Evolutionary conservation across 2,113 vertebrate genomes (phyloP).

Genomic region (Cichladusa arquata): DNA sequence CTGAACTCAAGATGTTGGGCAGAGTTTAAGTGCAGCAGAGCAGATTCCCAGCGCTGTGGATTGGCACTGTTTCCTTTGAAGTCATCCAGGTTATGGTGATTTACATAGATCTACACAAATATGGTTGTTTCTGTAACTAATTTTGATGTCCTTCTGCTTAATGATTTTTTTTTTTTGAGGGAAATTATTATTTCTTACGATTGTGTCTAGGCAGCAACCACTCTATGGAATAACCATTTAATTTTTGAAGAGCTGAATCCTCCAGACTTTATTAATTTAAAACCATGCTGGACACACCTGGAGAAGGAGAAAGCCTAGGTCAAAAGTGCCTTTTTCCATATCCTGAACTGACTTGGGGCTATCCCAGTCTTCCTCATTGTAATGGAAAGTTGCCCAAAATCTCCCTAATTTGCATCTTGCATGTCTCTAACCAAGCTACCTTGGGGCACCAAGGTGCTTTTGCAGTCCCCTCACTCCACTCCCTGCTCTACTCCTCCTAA

Average conservation of each 20-base stretch:
- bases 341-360: not conserved
- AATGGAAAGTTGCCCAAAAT: not conserved
- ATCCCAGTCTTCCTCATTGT: accelerated
- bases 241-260: not conserved
- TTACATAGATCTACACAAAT: not conserved
- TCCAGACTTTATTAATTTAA: not conserved
- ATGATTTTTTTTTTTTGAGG: not conserved
- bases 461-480: not conserved
- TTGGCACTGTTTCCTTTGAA: not conserved
- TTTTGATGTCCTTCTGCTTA: not conserved
- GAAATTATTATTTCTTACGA: not conserved
- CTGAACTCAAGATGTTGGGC: not conserved
- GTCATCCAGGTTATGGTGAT: not conserved
- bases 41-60: not conserved
- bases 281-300: not conserved
- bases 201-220: not conserved
- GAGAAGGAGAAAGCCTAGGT: not conserved
- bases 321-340: not conserved
- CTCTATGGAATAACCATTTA: not conserved
- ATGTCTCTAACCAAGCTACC: not conserved
- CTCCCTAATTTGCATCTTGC: not conserved
- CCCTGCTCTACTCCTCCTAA: not conserved
- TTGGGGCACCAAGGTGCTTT: not conserved
- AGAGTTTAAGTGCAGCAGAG: not conserved
- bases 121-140: not conserved